phyloP scores from a whole-genome alignment of 2,797 vertebrate species.

The Lacerta viridis region DNA sequence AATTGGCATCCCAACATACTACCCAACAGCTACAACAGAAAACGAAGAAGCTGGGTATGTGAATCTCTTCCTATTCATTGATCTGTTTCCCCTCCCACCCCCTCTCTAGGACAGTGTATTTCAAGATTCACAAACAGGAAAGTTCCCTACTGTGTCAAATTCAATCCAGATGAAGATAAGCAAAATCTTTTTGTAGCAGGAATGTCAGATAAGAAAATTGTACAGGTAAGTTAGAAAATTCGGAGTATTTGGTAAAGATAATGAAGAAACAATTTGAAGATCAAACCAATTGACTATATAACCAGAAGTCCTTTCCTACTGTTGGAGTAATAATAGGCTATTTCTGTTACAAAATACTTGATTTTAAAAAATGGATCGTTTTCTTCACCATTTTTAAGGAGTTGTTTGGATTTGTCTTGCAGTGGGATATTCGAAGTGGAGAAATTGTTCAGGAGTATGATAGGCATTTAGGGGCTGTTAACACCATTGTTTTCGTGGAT shows the following conservation, averaged over 20 bases:
- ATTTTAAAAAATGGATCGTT: background rate
- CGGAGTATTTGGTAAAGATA: background rate
- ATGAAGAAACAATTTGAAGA: background rate
- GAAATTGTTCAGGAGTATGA: constrained; percentile 99
- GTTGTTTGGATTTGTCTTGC: constrained; percentile 27
- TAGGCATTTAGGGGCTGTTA: constrained; percentile 97
- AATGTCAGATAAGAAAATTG: constrained; percentile 99
- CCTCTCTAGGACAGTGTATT: constrained; percentile 91
- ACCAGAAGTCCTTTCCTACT: background rate
- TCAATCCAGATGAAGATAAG: constrained; percentile 98
- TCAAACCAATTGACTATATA: background rate
- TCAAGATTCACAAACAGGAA: constrained; percentile 96
- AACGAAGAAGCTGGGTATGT: background rate
- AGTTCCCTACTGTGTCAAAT: constrained; percentile 98
- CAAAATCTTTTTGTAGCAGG: constrained; percentile 97
- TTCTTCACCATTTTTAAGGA: background rate
- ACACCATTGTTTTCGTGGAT: constrained; percentile 99
- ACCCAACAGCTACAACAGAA: background rate
- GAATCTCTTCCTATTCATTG: constrained; percentile 12
- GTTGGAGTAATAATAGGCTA: background rate
- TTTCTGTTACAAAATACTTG: background rate
- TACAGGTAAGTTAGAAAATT: constrained; percentile 86
- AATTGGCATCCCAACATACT: too few relatives aligned
- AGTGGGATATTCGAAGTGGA: constrained; percentile 95
- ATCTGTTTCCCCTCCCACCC: constrained; percentile 40